These are phyloP conservation scores for Margarornis squamiger DNA, from an alignment of 2,797 vertebrate genomes.

Conservation along the genomic window DNA sequence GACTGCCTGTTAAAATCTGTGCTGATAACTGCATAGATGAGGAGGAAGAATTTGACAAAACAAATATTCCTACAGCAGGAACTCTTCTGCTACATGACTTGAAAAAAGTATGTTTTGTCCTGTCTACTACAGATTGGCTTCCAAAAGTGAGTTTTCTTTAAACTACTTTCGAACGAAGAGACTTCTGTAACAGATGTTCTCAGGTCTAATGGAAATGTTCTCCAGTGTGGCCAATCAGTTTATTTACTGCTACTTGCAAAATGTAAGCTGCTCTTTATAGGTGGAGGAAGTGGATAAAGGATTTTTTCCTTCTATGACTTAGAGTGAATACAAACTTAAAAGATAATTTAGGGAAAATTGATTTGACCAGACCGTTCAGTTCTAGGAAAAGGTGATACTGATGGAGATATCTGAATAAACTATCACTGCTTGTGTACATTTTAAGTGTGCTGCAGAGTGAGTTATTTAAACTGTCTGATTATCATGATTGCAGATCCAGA, in stretches of 20 bases:
- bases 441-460: neutral
- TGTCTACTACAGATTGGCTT: neutral
- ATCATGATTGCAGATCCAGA: neutral
- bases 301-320: neutral
- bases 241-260: constrained; percentile 5
- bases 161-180: neutral
- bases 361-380: neutral
- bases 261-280: neutral
- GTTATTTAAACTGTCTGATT: neutral
- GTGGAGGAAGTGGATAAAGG: neutral
- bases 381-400: neutral
- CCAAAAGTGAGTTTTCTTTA: neutral
- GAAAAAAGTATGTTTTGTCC: neutral
- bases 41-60: neutral
- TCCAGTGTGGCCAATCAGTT: neutral
- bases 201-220: neutral
- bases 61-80: neutral
- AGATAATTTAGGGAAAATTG: neutral
- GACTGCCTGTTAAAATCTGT: neutral
- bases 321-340: neutral
- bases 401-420: neutral
- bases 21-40: neutral
- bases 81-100: neutral
- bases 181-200: constrained; percentile 5
- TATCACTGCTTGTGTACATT: neutral